These are phyloP conservation scores for Mohoua ochrocephala DNA, from an alignment of 2,113 vertebrate genomes.

Conservation along the genomic window DNA sequence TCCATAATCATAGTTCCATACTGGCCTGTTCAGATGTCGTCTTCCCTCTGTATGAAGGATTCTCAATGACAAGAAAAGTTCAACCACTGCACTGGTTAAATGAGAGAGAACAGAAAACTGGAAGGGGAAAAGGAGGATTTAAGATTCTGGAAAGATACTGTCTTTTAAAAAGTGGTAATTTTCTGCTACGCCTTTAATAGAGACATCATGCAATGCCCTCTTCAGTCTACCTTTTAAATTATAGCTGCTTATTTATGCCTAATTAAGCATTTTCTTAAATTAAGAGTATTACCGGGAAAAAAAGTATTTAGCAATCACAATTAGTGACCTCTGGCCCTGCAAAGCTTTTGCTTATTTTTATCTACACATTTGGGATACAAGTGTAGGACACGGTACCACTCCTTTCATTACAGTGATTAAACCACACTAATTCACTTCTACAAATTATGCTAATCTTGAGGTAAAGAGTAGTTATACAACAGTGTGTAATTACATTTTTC, in stretches of 20 bases:
- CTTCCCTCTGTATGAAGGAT: neutral
- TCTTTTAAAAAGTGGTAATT: neutral
- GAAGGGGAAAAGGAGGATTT: neutral
- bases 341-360: conserved; percentile 12
- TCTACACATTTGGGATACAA: neutral
- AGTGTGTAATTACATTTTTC: neutral
- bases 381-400: neutral
- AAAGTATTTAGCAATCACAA: neutral
- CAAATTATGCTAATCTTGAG: neutral
- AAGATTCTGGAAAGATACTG: neutral
- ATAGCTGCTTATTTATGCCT: neutral
- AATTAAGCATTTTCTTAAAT: conserved; percentile 14
- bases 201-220: neutral
- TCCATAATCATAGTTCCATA: neutral
- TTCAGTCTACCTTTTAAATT: neutral
- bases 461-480: neutral
- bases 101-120: neutral
- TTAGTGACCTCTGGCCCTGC: neutral
- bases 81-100: neutral
- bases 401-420: neutral
- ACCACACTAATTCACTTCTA: neutral
- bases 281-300: conserved; percentile 7
- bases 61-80: neutral
- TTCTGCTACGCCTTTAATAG: neutral
- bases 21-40: neutral